Evolutionary conservation across 2,888 invertebrate species (phyloP), one percentile per base, ranked within the genome.

Genomic region (Coecobrya sp.): DNA sequence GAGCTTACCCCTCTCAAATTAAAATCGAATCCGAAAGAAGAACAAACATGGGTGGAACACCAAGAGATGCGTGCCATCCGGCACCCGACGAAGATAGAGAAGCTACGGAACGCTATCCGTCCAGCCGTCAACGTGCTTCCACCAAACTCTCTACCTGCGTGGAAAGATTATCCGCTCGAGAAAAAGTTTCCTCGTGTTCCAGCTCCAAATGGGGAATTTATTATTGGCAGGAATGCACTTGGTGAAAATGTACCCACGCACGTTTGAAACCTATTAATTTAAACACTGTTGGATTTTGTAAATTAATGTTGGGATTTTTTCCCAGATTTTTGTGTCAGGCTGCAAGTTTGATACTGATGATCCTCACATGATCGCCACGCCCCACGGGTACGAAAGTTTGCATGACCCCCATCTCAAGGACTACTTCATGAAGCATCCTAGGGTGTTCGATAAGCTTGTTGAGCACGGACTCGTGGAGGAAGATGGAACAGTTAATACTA

Each of bases 131-230:
- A 86, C 27, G 62, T 79, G 0, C 65, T 91, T 0, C 86, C 86
- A 13, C 19, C 45, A 5, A 85, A 85, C 65, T 55, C 86, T 0
- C 52, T 91, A 19, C 91, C 91, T 0, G 19, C 13, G 0, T 91
- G 91, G 91, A 86, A 86, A 27, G n/a, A 76, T 19, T 86, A 91
- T 59, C 91, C 91, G 27, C 36, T 86, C 8, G 91, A 91, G 79
- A 76, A 91, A 36, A 91, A 91, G 55, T 91, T 91, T 45, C 91
- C 91, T 2, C 25, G n/a, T 0, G 68, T 91, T 16, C 91, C 91
- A 0, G 85, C 91, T 1, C 36, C 36, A n/a, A 19, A 62, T 0
- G 52, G 25, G 13, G 49, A 59, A n/a, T 91, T 91, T 42, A 25
- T 13, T 13, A 70, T 62, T 49, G 70, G 76, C 4, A 59, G 91